Conservation (phyloP, 2,888 invertebrate species). For the Agrotis segetum region DNA sequence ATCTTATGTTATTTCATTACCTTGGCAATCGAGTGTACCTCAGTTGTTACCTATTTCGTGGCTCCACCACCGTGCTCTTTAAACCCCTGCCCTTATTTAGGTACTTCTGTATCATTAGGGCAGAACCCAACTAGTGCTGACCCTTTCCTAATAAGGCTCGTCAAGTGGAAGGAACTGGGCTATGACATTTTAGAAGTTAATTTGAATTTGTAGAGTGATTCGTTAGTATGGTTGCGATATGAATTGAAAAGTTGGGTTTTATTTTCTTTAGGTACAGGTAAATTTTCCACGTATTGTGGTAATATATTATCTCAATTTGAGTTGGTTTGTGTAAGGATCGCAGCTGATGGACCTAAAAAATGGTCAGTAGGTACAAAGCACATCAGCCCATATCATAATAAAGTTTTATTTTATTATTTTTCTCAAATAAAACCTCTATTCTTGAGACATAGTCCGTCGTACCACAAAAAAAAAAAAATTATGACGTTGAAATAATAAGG, state of each 20-base stretch:
- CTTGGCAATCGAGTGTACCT: background rate
- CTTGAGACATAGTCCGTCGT: no score
- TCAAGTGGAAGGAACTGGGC: conserved; percentile 25
- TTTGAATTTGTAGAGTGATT: conserved; percentile 10
- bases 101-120: conserved; percentile 35
- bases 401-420: no score
- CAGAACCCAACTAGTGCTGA: conserved; percentile 29
- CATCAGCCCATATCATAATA: no score
- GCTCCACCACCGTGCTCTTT: conserved; percentile 2
- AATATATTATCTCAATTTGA: no score
- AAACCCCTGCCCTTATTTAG: conserved; percentile 22
- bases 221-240: background rate
- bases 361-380: background rate
- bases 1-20: conserved; percentile 5
- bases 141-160: conserved; percentile 39
- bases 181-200: conserved; percentile 14
- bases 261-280: no score
- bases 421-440: no score
- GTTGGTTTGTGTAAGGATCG: no score
- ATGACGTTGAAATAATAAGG: no score
- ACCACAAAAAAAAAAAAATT: no score
- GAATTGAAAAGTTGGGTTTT: background rate
- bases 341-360: no score
- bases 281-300: no score
- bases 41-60: conserved; percentile 12